Evolutionary conservation across 2,797 vertebrate genomes (phyloP).

Genomic region (Prunella strophiata): DNA sequence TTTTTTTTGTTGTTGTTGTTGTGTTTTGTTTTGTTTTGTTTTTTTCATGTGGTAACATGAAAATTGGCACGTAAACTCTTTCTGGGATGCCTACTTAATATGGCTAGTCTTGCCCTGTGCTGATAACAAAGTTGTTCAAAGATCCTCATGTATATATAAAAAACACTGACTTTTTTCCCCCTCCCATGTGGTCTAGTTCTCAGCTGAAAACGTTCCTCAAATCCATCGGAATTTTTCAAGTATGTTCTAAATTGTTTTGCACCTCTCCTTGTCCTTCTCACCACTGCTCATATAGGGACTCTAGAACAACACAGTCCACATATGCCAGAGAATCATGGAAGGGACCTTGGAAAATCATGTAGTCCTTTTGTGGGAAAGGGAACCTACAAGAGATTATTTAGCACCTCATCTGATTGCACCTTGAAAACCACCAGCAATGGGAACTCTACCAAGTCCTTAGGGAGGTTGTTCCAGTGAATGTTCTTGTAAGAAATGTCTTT

Average conservation of each 20-base stretch:
- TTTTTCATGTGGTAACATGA: neutral
- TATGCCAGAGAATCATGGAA: neutral
- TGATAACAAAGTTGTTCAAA: neutral
- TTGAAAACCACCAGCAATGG: neutral
- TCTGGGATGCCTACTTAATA: neutral
- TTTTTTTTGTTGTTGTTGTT: too few species aligned
- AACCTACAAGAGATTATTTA: neutral
- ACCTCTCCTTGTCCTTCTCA: neutral
- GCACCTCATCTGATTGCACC: neutral
- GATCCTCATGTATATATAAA: neutral
- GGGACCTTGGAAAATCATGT: neutral
- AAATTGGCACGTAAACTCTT: neutral
- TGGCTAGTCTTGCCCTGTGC: neutral
- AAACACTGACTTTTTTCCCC: neutral
- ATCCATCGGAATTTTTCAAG: neutral
- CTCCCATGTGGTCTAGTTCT: neutral
- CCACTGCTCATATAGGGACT: neutral
- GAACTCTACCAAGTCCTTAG: neutral
- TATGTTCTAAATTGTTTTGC: neutral
- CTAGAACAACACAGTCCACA: too few species aligned
- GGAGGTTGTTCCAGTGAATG: neutral
- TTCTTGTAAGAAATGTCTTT: neutral
- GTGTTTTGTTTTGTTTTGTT: neutral
- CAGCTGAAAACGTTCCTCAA: neutral
- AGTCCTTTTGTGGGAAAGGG: neutral